phyloP scores from a whole-genome alignment of 2,888 invertebrate species.

The Ametastegia equiseti region DNA sequence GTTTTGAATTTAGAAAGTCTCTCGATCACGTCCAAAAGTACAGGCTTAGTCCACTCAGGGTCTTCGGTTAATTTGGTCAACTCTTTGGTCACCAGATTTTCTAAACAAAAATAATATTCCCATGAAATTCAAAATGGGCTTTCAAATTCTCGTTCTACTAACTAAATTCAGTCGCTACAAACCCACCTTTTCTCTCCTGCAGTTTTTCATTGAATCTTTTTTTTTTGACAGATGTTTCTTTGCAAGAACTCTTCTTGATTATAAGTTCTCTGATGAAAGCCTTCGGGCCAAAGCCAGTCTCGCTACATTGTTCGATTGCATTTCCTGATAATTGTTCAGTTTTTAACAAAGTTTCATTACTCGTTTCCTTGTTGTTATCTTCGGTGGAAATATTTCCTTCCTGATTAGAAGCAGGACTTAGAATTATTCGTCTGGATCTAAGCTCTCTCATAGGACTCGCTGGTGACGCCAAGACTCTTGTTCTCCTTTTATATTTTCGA shows the following conservation, averaged over 20 bases:
- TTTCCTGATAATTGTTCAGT: not conserved
- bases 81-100: constrained; percentile 60
- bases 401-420: not conserved
- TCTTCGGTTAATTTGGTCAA: constrained; percentile 58
- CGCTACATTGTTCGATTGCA: not conserved
- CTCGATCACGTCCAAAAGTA: constrained; percentile 59
- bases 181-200: constrained; percentile 13
- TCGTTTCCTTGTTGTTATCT: not conserved
- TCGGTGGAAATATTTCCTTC: not conserved
- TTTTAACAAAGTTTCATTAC: not conserved
- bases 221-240: not conserved
- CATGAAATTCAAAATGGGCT: not conserved
- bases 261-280: not conserved
- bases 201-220: constrained; percentile 6
- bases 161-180: not conserved
- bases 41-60: constrained; percentile 61
- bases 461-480: not conserved
- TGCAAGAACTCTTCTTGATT: not conserved
- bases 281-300: not conserved
- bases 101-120: constrained; percentile 56
- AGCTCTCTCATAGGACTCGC: constrained; percentile 6
- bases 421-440: not conserved
- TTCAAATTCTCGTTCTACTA: not conserved
- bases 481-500: not conserved
- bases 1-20: constrained; percentile 57